Percentiles rank a stretch among this genome's conserved stretches.
phyloP scores from a whole-genome alignment of 2,888 invertebrate species.

The Atrina japonica region DNA sequence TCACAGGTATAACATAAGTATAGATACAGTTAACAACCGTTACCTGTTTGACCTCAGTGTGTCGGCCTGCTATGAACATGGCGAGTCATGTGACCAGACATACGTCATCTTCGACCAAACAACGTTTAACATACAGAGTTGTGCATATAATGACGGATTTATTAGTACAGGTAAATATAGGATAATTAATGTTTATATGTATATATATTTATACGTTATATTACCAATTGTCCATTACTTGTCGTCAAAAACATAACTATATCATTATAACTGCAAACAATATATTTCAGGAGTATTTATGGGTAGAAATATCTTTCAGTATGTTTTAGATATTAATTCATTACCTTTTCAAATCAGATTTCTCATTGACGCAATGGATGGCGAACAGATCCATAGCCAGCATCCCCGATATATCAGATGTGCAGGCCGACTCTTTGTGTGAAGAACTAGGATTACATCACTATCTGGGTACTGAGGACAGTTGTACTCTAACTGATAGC shows the following conservation, averaged over 20 bases:
- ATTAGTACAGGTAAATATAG: conserved; percentile 20
- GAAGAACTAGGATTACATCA: conserved; percentile 34
- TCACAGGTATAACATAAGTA: conserved; percentile 24
- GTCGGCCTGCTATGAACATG: conserved; percentile 21
- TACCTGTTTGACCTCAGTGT: conserved; percentile 19
- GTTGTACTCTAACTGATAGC: conserved; percentile 15
- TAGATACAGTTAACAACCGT: conserved; percentile 18
- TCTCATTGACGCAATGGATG: conserved; percentile 35
- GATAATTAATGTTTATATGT: too few species aligned
- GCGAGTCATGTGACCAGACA: conserved; percentile 23
- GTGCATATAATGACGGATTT: conserved; percentile 24
- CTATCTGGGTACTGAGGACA: conserved; percentile 23
- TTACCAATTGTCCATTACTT: neutral
- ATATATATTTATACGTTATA: neutral
- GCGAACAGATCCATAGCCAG: conserved; percentile 20
- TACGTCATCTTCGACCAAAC: conserved; percentile 21
- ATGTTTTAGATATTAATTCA: too few species aligned
- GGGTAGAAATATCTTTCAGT: too few species aligned
- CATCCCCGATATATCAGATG: conserved; percentile 11
- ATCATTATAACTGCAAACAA: too few species aligned
- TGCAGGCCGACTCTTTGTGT: conserved; percentile 30
- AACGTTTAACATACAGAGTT: conserved; percentile 6
- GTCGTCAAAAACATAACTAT: neutral
- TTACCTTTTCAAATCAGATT: too few species aligned
- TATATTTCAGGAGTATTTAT: too few species aligned